Conservation (phyloP, 1,140 invertebrate species). For the Rhyzopertha dominica region DNA sequence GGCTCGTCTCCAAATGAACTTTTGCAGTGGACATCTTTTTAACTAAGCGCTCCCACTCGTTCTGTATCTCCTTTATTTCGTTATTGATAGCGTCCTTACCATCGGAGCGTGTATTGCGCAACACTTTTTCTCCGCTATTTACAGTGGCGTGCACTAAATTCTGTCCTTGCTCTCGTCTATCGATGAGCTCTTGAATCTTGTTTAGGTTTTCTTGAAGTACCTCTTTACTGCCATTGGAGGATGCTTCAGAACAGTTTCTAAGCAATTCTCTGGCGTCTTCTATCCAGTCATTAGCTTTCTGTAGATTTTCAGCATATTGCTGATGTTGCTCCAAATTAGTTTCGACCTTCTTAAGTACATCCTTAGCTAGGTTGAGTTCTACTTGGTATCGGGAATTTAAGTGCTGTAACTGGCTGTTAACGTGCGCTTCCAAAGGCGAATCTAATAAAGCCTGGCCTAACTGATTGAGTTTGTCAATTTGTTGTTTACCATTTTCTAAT, state of each 20-base stretch:
- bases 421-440: constrained; percentile 84
- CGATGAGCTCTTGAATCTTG: constrained; percentile 75
- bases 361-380: constrained; percentile 84
- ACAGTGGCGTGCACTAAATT: constrained; percentile 83
- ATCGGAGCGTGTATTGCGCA: constrained; percentile 81
- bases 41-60: constrained; percentile 86
- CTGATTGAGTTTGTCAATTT: constrained; percentile 80
- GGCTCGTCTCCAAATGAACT: constrained; percentile 84
- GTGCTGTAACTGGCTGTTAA: constrained; percentile 85
- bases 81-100: constrained; percentile 83
- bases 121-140: constrained; percentile 88
- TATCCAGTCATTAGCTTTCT: constrained; percentile 83
- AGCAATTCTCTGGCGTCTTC: constrained; percentile 80
- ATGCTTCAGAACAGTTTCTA: constrained; percentile 70
- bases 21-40: constrained; percentile 90
- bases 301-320: constrained; percentile 73
- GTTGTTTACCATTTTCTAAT: constrained; percentile 72
- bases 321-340: constrained; percentile 84
- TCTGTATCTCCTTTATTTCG: constrained; percentile 86
- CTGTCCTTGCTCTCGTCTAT: constrained; percentile 85
- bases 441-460: constrained; percentile 68
- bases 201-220: constrained; percentile 76
- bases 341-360: constrained; percentile 89
- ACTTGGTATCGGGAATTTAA: constrained; percentile 89
- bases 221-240: constrained; percentile 76